Percentiles rank a stretch among this genome's conserved stretches.
Evolutionary conservation across 1,140 invertebrate genomes (phyloP).

Genomic region (Brachystomella parvula): DNA sequence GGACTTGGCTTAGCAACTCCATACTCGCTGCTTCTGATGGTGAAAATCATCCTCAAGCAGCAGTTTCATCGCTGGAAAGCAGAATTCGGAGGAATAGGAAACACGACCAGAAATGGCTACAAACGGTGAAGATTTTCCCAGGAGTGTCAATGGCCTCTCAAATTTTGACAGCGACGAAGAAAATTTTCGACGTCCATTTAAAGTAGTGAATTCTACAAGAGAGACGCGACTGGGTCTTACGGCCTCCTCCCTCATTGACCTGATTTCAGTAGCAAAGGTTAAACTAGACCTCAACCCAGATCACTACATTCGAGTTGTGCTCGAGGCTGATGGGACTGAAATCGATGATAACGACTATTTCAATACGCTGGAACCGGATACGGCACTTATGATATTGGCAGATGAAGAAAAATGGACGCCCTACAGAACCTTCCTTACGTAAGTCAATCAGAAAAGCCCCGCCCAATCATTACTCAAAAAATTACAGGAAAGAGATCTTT

Average conservation of each 20-base stretch:
- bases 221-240: slow-evolving; percentile 71
- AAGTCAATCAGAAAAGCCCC: no score
- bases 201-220: slow-evolving; percentile 60
- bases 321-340: slow-evolving; percentile 77
- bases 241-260: slow-evolving; percentile 62
- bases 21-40: no score
- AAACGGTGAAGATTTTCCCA: background rate
- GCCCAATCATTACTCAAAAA: no score
- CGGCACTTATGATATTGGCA: slow-evolving; percentile 64
- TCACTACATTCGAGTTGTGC: slow-evolving; percentile 60
- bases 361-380: slow-evolving; percentile 69
- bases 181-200: slow-evolving; percentile 46
- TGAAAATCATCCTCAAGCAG: no score
- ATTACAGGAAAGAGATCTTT: no score
- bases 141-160: background rate
- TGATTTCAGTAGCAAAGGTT: slow-evolving; percentile 43
- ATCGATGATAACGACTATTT: slow-evolving; percentile 83
- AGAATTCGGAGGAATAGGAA: background rate
- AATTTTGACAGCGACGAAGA: background rate
- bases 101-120: no score
- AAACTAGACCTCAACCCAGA: slow-evolving; percentile 50
- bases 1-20: background rate
- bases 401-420: slow-evolving; percentile 62
- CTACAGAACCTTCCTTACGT: slow-evolving; percentile 37
- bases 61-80: background rate